Evolutionary conservation across 2,113 vertebrate species (phyloP), one percentile per base, ranked within the genome.

Genomic region (Neofelis nebulosa): DNA sequence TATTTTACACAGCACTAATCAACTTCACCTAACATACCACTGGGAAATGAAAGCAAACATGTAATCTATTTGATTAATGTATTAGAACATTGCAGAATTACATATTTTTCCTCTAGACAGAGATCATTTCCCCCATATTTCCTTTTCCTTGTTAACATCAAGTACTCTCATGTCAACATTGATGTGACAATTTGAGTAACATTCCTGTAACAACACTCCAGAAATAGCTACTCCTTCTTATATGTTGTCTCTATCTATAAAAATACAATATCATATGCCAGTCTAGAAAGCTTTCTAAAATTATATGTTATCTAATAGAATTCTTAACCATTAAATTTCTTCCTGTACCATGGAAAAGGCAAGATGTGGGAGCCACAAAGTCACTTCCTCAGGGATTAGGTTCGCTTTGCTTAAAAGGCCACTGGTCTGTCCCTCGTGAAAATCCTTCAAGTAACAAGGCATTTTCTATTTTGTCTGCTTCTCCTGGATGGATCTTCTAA

Each of bases 1-100:
- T 41, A 38, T 94, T 93, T 93, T 74, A 48, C 63, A 69, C 19
- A 41, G 12, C 33, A 68, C 83, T 82, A 52, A 89, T 66, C 45
- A 29, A 80, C n/a, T 81, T 93, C n/a, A 91, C 55, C 33, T 82
- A 87, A 36, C 73, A 79, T 19, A 89, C 31, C 33, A 33, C 9
- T 48, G 74, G 50, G 89, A 86, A 87, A 78, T 66, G 33, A 81
- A 94, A 52, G 50, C 48, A 73, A 95, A 91, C 6, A 5, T 45
- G 38, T 69, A 92, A 73, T 90, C 16, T 93, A 76, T 66, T 94
- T 68, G 27, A 92, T 91, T 84, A 84, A 94, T 52, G 4, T 45
- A 48, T 84, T 79, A 84, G 31, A 95, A 95, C 55, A 79, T 45
- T 76, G 57, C 18, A 89, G 76, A 66, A 65, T 82, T 31, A n/a